Base-by-base conservation (phyloP, 92 coral and sea anemone genomes). In the Epizoanthus ramosus region DNA sequence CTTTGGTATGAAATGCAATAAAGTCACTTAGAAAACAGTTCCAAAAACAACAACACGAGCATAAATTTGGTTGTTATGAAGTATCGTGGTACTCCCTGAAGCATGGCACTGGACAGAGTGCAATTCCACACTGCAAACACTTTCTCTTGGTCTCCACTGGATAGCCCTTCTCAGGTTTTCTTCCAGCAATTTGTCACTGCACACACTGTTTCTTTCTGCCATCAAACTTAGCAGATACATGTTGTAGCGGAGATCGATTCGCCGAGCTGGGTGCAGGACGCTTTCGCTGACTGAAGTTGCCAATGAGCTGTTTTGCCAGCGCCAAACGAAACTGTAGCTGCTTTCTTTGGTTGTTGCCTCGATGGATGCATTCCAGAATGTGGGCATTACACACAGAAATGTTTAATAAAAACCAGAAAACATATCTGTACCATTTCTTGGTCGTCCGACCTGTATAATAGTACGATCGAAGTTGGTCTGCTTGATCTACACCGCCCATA, bases 401-500 rank as follows among this genome's bases (percentile, higher is more conserved):
- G 12, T 63, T 8, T 12, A 74, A 4, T 1, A 39, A 33, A 22
- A 28, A 74, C 16, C 58, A 25, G 52, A 41, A 53, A 22, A 79
- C 4, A 61, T 79, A 79, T 3, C 24, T 1, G 21, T 80, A 66
- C 85, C 75, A 80, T 37, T 28, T 80, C 13, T 31, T 25, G 28
- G 18, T 65, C 15, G 52, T 10, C 14, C 47, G 28, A 15, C 83
- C 70, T 3, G 83, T 23, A 63, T 52, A 35, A 68, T 80, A 80
- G 53, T 33, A 80, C 39, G 85, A 80, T 16, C 59, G 75, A 25
- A 80, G 74, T 63, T 65, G 83, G 23, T 80, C 84, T 1, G 73
- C 50, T 12, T 43, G 75, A 37, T 65, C 84, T 13, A 80, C 84
- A 3, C 84, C 74, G 15, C 74, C 84, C 84, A 47, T 80, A 67